Evolutionary conservation across 2,797 vertebrate species (phyloP).

Genomic region (Luscinia luscinia): DNA sequence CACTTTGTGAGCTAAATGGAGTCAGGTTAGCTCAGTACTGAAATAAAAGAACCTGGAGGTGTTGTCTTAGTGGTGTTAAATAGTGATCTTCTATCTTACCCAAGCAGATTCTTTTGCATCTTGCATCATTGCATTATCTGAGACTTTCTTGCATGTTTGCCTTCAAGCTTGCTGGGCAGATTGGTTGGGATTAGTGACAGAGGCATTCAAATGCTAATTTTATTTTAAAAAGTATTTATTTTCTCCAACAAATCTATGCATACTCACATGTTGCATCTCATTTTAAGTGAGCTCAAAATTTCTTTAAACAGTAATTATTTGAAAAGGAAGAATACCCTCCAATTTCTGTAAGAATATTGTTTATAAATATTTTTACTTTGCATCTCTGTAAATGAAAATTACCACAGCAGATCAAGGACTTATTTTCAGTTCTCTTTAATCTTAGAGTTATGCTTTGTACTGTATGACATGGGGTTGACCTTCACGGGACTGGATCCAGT

Average conservation of each 20-base stretch:
- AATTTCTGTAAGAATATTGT: constrained; percentile 25
- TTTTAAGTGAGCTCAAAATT: constrained; percentile 38
- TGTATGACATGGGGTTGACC: not conserved
- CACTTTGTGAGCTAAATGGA: constrained; percentile 16
- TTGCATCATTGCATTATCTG: constrained; percentile 41
- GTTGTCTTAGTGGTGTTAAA: constrained; percentile 25
- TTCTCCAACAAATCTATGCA: constrained; percentile 28
- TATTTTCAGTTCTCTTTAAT: constrained; percentile 36
- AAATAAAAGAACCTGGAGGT: constrained; percentile 38
- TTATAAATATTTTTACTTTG: constrained; percentile 51
- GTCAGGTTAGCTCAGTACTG: not conserved
- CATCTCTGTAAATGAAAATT: constrained; percentile 19
- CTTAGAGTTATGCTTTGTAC: constrained; percentile 9
- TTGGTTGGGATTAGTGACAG: constrained; percentile 14
- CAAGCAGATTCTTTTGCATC: constrained; percentile 30
- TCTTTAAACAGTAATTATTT: constrained; percentile 55
- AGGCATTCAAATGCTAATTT: not conserved
- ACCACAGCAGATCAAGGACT: constrained; percentile 18
- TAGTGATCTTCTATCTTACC: constrained; percentile 28
- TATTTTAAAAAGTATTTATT: constrained; percentile 29
- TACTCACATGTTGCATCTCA: not conserved
- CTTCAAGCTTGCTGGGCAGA: not conserved
- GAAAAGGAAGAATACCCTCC: constrained; percentile 16
- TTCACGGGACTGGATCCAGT: not conserved
- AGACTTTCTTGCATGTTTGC: constrained; percentile 17